Evolutionary conservation across 2,113 vertebrate species (phyloP), one percentile per base, ranked within the genome.

Genomic region (Hucho hucho): DNA sequence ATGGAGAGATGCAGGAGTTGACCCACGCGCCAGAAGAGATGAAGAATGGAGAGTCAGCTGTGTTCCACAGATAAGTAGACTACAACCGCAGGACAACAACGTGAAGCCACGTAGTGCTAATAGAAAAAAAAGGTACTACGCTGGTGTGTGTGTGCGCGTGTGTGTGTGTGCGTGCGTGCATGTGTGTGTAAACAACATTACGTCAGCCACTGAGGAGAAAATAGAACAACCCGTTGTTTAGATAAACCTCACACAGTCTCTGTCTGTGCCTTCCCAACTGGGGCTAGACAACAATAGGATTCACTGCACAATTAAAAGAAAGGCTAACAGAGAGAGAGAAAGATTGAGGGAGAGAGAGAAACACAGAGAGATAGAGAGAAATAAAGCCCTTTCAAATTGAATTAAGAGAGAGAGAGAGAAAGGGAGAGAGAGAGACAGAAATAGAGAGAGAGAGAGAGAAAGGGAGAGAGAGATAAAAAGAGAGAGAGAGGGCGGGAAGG

Each of bases 241-340:
- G 28, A 58, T 73, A 69, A 77, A 72, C 18, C 56, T 64, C 61
- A 65, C n/a, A 65, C 24, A 29, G 74, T 13, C 14, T 46, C 24
- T 72, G 71, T 63, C 58, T 63, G 71, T 24, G 11, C 22, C 0
- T 26, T 26, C 73, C 70, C 1, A 20, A 14, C 69, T n/a, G 66
- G 49, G 73, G n/a, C 12, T 18, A 1, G 64, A 69, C 29, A 69
- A 65, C 71, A 74, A 28, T 24, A 64, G 70, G 75, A 69, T 9
- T 28, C 0, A 16, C 9, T 43, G 4, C 24, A 75, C 2, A 7
- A 18, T 59, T 61, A 64, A 29, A 24, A 22, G 18, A 5, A 1
- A 22, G 29, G 29, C 20, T 43, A 43, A 68, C 16, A 14, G 29
- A 43, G 47, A 70, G 56, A 65, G 63, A n/a, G 47, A 18, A n/a